Evolutionary conservation across 2,888 invertebrate species (phyloP).

Genomic region (Apodemia hepburni): DNA sequence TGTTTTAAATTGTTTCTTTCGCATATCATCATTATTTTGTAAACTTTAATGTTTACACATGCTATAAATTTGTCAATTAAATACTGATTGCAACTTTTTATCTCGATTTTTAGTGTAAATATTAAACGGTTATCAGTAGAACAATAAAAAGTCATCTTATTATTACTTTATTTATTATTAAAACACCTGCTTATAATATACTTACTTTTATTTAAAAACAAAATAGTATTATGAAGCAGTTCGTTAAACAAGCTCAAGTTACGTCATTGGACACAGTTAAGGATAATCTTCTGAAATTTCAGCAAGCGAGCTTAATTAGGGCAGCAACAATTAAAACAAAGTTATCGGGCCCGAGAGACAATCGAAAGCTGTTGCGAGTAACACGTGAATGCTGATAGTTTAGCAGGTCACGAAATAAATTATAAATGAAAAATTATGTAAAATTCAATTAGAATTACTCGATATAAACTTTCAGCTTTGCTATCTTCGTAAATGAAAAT

Average conservation of each 20-base stretch:
- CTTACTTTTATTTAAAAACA: neutral
- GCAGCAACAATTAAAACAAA: slow-evolving; percentile 9
- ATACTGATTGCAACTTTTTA: too few relatives aligned
- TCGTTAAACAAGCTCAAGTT: neutral
- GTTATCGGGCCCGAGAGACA: slow-evolving; percentile 11
- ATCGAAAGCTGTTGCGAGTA: slow-evolving; percentile 5
- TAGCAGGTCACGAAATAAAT: neutral
- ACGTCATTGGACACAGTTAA: neutral
- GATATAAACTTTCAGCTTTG: too few relatives aligned
- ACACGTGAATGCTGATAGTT: slow-evolving; percentile 2
- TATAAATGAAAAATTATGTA: neutral
- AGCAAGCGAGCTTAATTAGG: slow-evolving; percentile 11
- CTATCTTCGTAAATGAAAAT: too few relatives aligned
- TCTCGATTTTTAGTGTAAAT: too few relatives aligned
- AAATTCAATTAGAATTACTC: neutral
- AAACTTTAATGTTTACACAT: neutral
- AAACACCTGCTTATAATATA: neutral
- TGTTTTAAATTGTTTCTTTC: too few relatives aligned
- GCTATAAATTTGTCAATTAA: neutral
- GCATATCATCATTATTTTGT: neutral
- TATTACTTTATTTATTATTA: too few relatives aligned
- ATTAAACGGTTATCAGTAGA: too few relatives aligned
- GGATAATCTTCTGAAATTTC: neutral
- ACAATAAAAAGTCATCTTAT: too few relatives aligned
- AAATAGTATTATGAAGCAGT: neutral